phyloP scores from a whole-genome alignment of 2,888 invertebrate species.

The Mesochorus sp. region DNA sequence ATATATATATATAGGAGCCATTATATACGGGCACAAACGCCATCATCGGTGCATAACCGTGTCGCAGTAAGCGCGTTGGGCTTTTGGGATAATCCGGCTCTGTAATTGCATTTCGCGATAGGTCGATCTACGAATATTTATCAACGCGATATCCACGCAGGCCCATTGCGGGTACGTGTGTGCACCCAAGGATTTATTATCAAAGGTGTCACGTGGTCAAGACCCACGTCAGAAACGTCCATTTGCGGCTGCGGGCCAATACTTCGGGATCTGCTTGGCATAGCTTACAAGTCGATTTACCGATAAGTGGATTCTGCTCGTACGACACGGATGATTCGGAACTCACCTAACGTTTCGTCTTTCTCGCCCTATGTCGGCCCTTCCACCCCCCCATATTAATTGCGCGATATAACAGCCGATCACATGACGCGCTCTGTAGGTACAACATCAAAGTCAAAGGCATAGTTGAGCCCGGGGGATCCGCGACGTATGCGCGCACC shows the following conservation, averaged over 20 bases:
- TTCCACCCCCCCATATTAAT: conserved; percentile 70
- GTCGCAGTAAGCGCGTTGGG: conserved; percentile 44
- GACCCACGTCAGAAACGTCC: no score
- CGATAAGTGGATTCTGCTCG: conserved; percentile 29
- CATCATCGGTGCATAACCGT: conserved; percentile 58
- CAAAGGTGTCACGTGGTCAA: no score
- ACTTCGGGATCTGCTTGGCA: no score
- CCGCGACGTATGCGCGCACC: conserved; percentile 51
- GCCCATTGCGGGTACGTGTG: no score
- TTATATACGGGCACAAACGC: conserved; percentile 1
- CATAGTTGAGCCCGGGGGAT: conserved; percentile 79
- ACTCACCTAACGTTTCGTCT: conserved; percentile 28
- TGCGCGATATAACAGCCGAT: conserved; percentile 68
- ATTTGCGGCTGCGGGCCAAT: no score
- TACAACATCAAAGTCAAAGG: conserved; percentile 81
- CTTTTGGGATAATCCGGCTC: conserved; percentile 68
- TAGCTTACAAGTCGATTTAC: conserved; percentile 1
- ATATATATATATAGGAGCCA: no score
- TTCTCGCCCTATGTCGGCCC: conserved; percentile 56
- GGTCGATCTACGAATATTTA: conserved; percentile 74
- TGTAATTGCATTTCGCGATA: conserved; percentile 79
- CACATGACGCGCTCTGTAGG: conserved; percentile 74
- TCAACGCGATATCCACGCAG: no score
- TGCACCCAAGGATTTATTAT: no score
- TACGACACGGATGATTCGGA: conserved; percentile 26